phyloP scores from a whole-genome alignment of 1,140 invertebrate genomes.

The Neotoxoptera formosana region DNA sequence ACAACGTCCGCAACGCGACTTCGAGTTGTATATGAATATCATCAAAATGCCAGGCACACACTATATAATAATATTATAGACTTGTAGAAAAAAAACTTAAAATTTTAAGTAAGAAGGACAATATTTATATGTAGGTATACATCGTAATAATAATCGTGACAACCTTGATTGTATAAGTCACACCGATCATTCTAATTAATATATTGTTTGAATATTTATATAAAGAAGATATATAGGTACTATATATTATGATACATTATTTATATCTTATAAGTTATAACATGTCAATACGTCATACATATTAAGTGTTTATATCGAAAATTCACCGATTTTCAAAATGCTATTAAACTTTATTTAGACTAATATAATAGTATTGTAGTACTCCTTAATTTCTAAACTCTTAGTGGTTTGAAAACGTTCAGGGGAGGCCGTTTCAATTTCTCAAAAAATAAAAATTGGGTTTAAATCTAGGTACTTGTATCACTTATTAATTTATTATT shows the following conservation, averaged over 20 bases:
- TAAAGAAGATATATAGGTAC: no score
- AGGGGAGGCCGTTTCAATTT: background rate
- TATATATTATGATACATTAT: background rate
- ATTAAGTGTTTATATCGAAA: background rate
- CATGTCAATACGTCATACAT: background rate
- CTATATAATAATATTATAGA: no score
- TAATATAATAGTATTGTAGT: background rate
- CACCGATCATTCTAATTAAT: background rate
- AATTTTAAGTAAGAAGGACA: background rate
- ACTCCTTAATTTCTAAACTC: background rate
- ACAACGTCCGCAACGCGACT: background rate
- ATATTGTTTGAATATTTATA: background rate
- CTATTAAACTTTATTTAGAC: background rate
- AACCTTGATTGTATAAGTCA: background rate
- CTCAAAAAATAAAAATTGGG: background rate
- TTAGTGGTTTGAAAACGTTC: background rate
- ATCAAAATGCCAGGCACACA: background rate
- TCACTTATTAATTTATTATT: background rate
- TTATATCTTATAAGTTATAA: background rate
- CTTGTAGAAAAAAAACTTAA: background rate
- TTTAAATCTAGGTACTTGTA: background rate
- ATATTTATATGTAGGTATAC: background rate
- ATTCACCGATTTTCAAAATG: background rate
- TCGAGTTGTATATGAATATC: background rate
- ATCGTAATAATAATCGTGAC: background rate